Evolutionary conservation across 2,888 invertebrate species (phyloP).

Genomic region (Quadriops clusia): DNA sequence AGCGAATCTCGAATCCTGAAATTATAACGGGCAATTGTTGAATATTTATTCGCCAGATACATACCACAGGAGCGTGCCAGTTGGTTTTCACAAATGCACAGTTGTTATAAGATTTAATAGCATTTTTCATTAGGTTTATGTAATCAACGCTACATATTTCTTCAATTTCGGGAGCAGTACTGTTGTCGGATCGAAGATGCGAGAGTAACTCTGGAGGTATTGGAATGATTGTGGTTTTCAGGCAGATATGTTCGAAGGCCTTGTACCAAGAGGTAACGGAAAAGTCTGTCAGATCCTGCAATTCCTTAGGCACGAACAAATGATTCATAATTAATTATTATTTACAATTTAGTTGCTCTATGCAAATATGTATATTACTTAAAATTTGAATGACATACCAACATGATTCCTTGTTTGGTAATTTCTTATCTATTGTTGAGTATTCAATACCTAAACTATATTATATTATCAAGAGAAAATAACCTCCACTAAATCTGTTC

Average conservation of each 20-base stretch:
- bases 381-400: constrained; percentile 7
- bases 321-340: background rate
- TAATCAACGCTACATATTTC: constrained; percentile 19
- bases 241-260: constrained; percentile 24
- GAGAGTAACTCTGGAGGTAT: constrained; percentile 24
- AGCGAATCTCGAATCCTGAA: constrained; percentile 32
- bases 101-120: constrained; percentile 23
- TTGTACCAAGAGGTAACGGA: constrained; percentile 30
- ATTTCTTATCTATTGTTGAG: background rate
- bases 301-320: constrained; percentile 21
- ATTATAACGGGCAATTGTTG: constrained; percentile 8
- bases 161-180: constrained; percentile 17
- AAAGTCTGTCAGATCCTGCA: constrained; percentile 29
- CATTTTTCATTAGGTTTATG: constrained; percentile 24
- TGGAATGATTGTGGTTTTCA: constrained; percentile 26
- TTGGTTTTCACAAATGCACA: constrained; percentile 32
- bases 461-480: no score
- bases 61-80: constrained; percentile 32
- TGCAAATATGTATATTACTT: no score
- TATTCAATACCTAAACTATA: no score
- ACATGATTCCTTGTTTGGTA: constrained; percentile 5
- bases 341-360: no score
- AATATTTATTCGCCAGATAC: constrained; percentile 3
- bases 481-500: no score
- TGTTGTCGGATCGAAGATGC: constrained; percentile 20